These are phyloP conservation scores for Gortyna flavago DNA, from an alignment of 2,888 invertebrate genomes.

Conservation along the genomic window DNA sequence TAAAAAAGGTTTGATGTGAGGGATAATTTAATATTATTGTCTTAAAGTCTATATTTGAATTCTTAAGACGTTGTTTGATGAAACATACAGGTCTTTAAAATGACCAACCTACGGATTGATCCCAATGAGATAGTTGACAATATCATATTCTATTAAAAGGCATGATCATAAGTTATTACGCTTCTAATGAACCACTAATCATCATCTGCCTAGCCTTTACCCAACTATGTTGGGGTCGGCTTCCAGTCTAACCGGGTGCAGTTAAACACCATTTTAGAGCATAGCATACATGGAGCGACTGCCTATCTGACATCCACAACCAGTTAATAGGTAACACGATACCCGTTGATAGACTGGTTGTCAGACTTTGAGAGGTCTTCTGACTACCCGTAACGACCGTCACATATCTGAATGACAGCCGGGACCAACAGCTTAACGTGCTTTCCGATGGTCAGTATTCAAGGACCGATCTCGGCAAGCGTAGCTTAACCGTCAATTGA, in stretches of 20 bases:
- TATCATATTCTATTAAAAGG: too few species aligned
- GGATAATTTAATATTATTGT: constrained; percentile 60
- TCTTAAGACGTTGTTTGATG: constrained; percentile 54
- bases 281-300: not conserved
- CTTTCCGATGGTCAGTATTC: not conserved
- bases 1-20: constrained; percentile 44
- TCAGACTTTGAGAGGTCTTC: not conserved
- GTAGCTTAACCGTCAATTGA: not conserved
- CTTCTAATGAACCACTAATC: too few species aligned
- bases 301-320: not conserved
- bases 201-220: not conserved
- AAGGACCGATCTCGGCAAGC: not conserved
- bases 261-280: not conserved
- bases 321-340: not conserved
- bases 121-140: too few species aligned
- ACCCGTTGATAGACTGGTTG: not conserved
- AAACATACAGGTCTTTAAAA: constrained; percentile 27
- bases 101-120: not conserved
- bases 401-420: not conserved
- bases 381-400: not conserved
- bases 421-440: not conserved
- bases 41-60: constrained; percentile 67
- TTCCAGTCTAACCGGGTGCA: not conserved
- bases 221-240: not conserved
- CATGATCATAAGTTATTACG: too few species aligned